Evolutionary conservation across 2,113 vertebrate genomes (phyloP).

Genomic region (Periophthalmus modestus): DNA sequence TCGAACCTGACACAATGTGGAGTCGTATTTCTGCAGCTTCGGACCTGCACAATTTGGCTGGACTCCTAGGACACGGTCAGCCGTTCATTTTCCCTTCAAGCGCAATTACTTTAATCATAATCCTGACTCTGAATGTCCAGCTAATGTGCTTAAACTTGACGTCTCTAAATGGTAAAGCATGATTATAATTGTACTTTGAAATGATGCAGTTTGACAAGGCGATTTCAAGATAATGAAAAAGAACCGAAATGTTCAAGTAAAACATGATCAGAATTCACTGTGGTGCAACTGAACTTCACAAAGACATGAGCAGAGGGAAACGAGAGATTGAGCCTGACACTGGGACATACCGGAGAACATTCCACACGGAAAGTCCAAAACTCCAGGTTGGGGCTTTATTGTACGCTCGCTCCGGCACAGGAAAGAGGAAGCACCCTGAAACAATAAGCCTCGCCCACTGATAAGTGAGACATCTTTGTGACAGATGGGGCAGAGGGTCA

Average conservation of each 20-base stretch:
- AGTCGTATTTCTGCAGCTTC: constrained; percentile 22
- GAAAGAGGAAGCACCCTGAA: constrained; percentile 79
- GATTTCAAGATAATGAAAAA: constrained; percentile 9
- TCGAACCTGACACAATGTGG: constrained; percentile 14
- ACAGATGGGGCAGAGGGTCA: constrained; percentile 44
- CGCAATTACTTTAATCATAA: constrained; percentile 24
- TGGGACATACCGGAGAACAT: neutral
- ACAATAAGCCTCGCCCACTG: constrained; percentile 68
- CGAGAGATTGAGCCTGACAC: neutral
- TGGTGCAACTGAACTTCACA: neutral
- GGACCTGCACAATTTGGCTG: constrained; percentile 15
- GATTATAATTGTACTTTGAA: constrained; percentile 20
- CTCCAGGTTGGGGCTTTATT: constrained; percentile 46
- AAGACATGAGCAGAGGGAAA: neutral
- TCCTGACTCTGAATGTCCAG: constrained; percentile 5
- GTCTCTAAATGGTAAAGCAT: constrained; percentile 14
- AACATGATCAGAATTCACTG: neutral
- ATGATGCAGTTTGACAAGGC: neutral
- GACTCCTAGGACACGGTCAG: neutral
- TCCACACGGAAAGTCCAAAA: constrained; percentile 34
- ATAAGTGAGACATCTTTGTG: constrained; percentile 70
- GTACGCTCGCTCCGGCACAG: constrained; percentile 54
- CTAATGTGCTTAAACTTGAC: constrained; percentile 23
- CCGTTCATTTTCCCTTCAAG: constrained; percentile 16
- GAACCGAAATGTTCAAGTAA: neutral